Conservation (phyloP, 2,113 vertebrate species). For the Jacana jacana region DNA sequence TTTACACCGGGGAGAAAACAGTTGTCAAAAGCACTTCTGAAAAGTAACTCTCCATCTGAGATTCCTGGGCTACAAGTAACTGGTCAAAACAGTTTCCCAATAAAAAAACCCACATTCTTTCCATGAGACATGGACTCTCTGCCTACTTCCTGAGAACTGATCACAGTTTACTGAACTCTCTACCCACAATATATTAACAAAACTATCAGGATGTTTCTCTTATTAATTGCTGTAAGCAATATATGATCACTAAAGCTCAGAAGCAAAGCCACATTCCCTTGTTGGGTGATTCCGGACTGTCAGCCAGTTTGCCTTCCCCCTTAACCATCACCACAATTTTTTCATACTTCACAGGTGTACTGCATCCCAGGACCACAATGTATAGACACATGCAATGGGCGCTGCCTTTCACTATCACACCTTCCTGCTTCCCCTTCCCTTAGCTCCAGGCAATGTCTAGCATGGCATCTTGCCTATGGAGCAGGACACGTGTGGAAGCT, state of each 20-base stretch:
- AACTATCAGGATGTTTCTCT: background rate
- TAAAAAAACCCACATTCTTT: background rate
- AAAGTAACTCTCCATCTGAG: background rate
- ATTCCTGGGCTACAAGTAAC: background rate
- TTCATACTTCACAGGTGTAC: background rate
- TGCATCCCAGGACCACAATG: background rate
- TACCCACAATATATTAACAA: background rate
- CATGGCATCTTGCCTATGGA: background rate
- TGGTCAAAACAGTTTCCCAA: background rate
- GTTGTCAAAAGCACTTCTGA: conserved; percentile 1
- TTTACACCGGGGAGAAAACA: background rate
- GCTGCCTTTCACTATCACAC: background rate
- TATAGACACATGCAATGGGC: rapidly evolving
- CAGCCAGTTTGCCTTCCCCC: background rate
- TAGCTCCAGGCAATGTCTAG: background rate
- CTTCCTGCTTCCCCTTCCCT: background rate
- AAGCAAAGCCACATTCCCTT: background rate
- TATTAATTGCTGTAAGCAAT: background rate
- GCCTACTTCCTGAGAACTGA: background rate
- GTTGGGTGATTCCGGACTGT: background rate
- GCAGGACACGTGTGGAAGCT: background rate
- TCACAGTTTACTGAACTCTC: background rate
- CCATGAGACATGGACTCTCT: background rate
- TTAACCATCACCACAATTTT: background rate
- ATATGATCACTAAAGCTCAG: background rate